Percentiles rank a stretch among this genome's conserved stretches.
Conservation (phyloP, 2,888 invertebrate genomes). For the Cacoxenus indagator region DNA sequence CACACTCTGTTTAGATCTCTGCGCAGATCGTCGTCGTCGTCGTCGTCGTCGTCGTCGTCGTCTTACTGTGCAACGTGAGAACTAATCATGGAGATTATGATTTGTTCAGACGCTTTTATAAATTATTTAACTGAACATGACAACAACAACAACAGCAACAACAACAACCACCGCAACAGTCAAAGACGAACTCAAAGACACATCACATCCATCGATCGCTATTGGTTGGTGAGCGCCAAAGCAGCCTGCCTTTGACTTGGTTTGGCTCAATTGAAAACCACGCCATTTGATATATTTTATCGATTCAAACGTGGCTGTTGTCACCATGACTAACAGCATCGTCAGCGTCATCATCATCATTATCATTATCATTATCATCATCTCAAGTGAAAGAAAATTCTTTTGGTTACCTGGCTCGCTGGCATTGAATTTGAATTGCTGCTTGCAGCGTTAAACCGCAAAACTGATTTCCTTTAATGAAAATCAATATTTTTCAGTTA, state of each 20-base stretch:
- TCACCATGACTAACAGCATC: neutral
- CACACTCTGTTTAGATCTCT: too few relatives aligned
- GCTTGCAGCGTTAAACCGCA: neutral
- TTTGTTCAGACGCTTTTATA: constrained; percentile 30
- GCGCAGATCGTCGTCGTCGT: too few relatives aligned
- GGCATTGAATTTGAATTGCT: neutral
- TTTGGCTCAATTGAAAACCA: neutral
- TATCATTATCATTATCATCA: neutral
- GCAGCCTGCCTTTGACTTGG: too few relatives aligned
- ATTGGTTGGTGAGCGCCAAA: too few relatives aligned
- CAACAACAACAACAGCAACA: neutral
- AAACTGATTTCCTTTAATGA: neutral
- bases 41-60: too few relatives aligned
- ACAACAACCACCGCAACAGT: neutral
- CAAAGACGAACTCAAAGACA: too few relatives aligned
- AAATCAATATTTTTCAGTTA: neutral
- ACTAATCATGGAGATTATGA: constrained; percentile 40
- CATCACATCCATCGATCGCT: neutral
- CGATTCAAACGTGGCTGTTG: neutral
- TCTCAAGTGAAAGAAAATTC: neutral
- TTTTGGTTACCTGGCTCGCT: too few relatives aligned
- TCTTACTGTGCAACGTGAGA: constrained; percentile 36
- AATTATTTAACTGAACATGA: constrained; percentile 22
- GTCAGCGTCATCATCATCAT: neutral
- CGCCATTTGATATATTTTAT: constrained; percentile 13